phyloP scores from a whole-genome alignment of 2,113 vertebrate genomes.

The Psittacus erithacus region DNA sequence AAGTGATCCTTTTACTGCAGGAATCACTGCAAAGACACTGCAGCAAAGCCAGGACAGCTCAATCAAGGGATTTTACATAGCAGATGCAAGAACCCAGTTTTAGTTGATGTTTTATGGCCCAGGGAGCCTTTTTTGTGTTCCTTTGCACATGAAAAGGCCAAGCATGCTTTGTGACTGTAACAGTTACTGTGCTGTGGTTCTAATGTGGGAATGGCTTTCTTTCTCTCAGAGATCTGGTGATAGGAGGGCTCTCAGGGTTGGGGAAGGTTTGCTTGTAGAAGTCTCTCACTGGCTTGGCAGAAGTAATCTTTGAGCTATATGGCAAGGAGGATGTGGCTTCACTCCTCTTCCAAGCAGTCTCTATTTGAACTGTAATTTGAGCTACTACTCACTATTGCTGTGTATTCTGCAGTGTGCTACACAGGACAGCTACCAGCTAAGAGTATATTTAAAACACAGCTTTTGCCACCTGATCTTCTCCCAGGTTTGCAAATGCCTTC shows the following conservation, averaged over 20 bases:
- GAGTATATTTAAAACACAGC: neutral
- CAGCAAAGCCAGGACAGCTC: neutral
- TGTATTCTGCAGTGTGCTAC: neutral
- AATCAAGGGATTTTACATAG: neutral
- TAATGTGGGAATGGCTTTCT: neutral
- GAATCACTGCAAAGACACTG: neutral
- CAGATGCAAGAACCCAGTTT: neutral
- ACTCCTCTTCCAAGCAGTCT: neutral
- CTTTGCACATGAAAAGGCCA: neutral
- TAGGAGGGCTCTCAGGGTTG: neutral
- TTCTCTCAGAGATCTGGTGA: neutral
- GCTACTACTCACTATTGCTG: neutral
- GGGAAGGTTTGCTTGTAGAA: neutral
- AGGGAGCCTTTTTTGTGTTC: neutral
- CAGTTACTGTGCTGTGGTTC: neutral
- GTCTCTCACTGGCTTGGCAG: neutral
- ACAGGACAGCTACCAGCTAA: neutral
- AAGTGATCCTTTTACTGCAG: neutral
- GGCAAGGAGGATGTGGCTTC: neutral
- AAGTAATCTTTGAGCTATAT: neutral
- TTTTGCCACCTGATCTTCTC: neutral
- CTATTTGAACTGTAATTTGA: neutral
- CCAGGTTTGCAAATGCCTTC: neutral
- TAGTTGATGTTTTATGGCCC: neutral
- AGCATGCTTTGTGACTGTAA: neutral